A percentile compares a stretch with the other conserved stretches of the same genome.
phyloP scores from a whole-genome alignment of 2,113 vertebrate species.

The Rissa tridactyla region DNA sequence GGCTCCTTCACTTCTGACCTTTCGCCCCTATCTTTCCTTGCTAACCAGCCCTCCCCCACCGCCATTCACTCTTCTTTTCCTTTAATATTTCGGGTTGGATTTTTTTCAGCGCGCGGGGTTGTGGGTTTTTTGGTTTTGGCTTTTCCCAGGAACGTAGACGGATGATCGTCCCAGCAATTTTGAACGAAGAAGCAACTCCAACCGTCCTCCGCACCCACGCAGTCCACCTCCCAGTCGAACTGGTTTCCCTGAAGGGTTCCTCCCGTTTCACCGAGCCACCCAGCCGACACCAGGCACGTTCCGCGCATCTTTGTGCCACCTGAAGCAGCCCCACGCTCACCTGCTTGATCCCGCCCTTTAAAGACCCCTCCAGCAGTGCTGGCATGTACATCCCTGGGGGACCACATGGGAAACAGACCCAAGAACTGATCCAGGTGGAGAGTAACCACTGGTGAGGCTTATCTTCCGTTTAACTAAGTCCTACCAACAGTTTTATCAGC shows the following conservation, averaged over 20 bases:
- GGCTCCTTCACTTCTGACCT: not conserved
- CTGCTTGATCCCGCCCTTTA: not conserved
- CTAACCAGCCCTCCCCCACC: not conserved
- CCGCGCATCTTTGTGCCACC: not conserved
- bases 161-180: not conserved
- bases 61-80: not conserved
- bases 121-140: not conserved
- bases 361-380: not conserved
- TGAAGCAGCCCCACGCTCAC: not conserved
- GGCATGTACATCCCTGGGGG: not conserved
- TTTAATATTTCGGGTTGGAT: not conserved
- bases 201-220: not conserved
- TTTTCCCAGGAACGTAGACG: not conserved
- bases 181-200: not conserved
- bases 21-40: rapidly evolving
- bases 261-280: not conserved
- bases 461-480: not conserved
- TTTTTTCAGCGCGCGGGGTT: not conserved
- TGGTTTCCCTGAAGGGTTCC: not conserved
- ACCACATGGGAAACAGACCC: not conserved
- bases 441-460: not conserved
- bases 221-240: not conserved
- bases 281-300: not conserved
- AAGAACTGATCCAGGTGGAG: not conserved
- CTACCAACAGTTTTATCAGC: not conserved